Evolutionary conservation across 37 sponge, comb jelly and placozoan species (phyloP), one percentile per base, ranked within the genome.

Genomic region (Crambe crambe): DNA sequence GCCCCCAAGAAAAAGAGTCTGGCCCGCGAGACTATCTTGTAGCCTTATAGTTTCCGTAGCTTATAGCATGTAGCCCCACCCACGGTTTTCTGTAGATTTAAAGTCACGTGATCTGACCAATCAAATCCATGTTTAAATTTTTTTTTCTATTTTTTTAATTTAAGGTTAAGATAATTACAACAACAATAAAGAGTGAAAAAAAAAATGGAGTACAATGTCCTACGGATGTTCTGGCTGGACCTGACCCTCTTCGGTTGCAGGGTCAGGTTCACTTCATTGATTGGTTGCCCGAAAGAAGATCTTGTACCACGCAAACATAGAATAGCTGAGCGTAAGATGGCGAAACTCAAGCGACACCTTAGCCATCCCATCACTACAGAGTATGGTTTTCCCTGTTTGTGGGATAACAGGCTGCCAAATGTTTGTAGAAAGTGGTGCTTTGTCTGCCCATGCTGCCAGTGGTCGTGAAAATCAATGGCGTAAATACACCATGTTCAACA

Each of bases 401-500:
- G 9, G 41, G 83, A 63, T 36, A 83, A n/a, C 41, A 74, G 26
- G 2, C 67, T 5, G 75, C 83, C 23, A 83, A 44, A 21, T 68
- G 36, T 38, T 83, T 83, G 57, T 75, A 83, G 25, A 83, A 63
- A 2, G 68, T 67, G 26, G 74, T 41, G 38, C 68, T 56, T 68
- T 67, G 58, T 40, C 23, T 41, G 9, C 75, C 74, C 75, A 74
- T 83, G 2, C 83, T 75, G 30, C 75, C 83, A 5, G 37, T 37
- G 5, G 75, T 74, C 21, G 83, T 66, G 68, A 83, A 51, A 34
- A 83, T 75, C 9, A 83, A 37, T 21, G 83, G 83, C 4, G 83
- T 74, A 54, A 83, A 83, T 17, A 65, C 56, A 26, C 83, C 83
- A 43, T 38, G 74, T 56, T 83, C 75, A 0, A 80, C 42, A 3